phyloP scores from a whole-genome alignment of 2,888 invertebrate genomes.

The Cephus runcator region DNA sequence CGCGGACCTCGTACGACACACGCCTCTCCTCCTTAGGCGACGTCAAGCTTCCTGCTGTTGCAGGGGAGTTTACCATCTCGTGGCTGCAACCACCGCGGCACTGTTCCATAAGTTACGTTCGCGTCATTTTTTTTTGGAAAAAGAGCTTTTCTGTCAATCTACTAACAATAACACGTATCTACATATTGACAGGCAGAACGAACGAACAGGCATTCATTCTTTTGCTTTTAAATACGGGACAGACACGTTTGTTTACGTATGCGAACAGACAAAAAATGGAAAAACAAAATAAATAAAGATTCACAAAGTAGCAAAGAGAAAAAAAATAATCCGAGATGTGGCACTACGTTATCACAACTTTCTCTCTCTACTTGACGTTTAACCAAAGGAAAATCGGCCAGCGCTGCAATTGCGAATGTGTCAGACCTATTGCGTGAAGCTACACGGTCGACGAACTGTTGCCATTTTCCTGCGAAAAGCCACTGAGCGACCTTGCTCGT shows the following conservation, averaged over 20 bases:
- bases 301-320: background rate
- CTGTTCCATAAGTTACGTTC: conserved; percentile 61
- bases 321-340: background rate
- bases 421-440: background rate
- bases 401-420: background rate
- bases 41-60: conserved; percentile 48
- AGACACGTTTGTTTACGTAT: background rate
- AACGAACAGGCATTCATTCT: background rate
- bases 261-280: background rate
- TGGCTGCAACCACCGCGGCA: conserved; percentile 65
- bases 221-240: background rate
- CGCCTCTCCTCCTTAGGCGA: conserved; percentile 49
- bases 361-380: background rate
- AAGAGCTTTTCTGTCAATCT: background rate
- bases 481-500: background rate
- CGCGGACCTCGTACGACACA: conserved; percentile 18
- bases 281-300: too few species aligned
- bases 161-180: background rate
- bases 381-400: background rate
- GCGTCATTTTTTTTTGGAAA: conserved; percentile 48
- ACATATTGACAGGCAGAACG: background rate
- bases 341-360: background rate
- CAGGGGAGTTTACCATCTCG: conserved; percentile 65
- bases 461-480: background rate
- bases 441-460: background rate